Base-by-base conservation (phyloP, 2,113 vertebrate species). In the Aphelocoma coerulescens region DNA sequence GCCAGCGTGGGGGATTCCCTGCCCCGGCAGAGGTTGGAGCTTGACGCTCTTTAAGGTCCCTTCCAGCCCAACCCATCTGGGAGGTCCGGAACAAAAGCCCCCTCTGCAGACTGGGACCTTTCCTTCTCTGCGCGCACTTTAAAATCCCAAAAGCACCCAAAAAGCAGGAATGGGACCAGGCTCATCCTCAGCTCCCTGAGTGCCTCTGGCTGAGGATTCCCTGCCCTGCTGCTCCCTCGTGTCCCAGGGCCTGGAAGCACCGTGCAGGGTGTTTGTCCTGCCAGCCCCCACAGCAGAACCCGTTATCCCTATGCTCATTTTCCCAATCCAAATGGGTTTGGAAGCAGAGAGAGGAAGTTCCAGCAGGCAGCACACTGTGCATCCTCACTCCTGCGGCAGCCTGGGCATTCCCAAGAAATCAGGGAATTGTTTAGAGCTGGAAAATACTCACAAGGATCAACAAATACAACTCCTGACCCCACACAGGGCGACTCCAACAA, bases 301-400 rank as follows among this genome's bases (percentile, higher is more conserved):
- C 21, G 3, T 52, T 5, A 82, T 10, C 83, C 5, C 0, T 1
- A 17, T 2, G 0, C 37, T 4, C 18, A 9, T 26, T 68, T 76
- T 13, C 62, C 44, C 68, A 83, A 19, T 2, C 39, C 13, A 43
- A 76, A 22, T 0, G 7, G 61, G 28, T 74, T 19, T 52, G 57
- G 86, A 79, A 74, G 67, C 2, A 0, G 26, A 37, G 16, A 41
- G 13, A 26, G 33, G 62, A 82, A 83, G 20, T 8, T 41, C 66
- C 66, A 63, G 52, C 55, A 69, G 84, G 37, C 27, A 52, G 23
- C 6, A 1, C 18, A 6, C 13, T 0, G 1, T 1, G 9, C 24
- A 44, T 32, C 81, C 52, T 27, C 43, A 2, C 9, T 76, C 7
- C 65, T 16, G 13, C 33, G 10, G 27, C 63, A 51, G 33, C 35